A percentile compares a stretch with the other conserved stretches of the same genome.
These are phyloP conservation scores for Lepidothrix coronata DNA, from an alignment of 2,113 vertebrate species.

Conservation along the genomic window DNA sequence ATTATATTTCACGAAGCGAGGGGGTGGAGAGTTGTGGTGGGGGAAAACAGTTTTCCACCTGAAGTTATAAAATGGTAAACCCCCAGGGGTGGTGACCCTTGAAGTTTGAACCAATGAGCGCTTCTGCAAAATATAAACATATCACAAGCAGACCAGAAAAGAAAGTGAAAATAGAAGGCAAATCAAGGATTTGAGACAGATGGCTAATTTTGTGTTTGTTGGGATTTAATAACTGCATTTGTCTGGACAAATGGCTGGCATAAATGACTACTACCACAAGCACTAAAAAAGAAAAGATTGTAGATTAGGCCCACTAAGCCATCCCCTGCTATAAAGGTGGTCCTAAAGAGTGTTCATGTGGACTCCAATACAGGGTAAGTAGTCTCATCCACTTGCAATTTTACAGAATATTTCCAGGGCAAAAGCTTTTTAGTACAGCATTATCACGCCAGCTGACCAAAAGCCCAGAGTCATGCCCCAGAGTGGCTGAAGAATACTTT, in stretches of 20 bases:
- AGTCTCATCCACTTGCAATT: background rate
- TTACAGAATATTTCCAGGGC: background rate
- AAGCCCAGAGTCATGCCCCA: background rate
- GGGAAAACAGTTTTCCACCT: no score
- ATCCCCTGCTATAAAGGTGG: background rate
- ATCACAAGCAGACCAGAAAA: no score
- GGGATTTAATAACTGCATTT: background rate
- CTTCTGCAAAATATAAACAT: no score
- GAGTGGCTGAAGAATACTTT: background rate
- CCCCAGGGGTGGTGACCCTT: no score
- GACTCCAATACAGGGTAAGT: background rate
- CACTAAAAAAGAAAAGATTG: background rate
- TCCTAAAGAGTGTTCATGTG: background rate
- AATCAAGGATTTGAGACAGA: background rate
- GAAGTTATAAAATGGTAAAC: no score
- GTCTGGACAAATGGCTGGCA: background rate
- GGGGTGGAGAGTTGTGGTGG: no score
- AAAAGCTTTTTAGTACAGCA: background rate
- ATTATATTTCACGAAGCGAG: no score
- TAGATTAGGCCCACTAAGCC: background rate
- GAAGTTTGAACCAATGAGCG: no score
- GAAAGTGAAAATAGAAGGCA: background rate
- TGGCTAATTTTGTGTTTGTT: background rate
- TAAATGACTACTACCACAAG: background rate
- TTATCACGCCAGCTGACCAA: background rate